Evolutionary conservation across 2,113 vertebrate species (phyloP).

Genomic region (Gymnorhina tibicen): DNA sequence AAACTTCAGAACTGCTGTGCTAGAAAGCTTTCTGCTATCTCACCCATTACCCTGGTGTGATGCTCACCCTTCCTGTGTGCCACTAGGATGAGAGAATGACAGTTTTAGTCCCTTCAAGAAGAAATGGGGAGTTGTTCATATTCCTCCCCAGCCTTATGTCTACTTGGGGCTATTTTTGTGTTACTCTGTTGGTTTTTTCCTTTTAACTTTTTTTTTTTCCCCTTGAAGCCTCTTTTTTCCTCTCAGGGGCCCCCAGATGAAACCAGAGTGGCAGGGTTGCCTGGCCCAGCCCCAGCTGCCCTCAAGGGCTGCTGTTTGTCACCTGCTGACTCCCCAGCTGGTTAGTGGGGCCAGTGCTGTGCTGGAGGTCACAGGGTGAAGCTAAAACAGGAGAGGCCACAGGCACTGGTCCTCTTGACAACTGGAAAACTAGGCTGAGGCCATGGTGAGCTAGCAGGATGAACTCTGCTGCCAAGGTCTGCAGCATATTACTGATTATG

Average conservation of each 20-base stretch:
- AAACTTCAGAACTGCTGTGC: not conserved
- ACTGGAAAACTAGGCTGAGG: not conserved
- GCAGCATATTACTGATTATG: not conserved
- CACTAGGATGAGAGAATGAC: not conserved
- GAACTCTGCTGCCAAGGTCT: not conserved
- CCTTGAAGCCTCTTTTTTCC: not conserved
- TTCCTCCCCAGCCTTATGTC: not conserved
- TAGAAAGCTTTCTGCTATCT: not conserved
- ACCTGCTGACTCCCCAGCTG: not conserved
- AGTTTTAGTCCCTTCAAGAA: not conserved
- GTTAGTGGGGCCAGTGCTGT: fast-evolving
- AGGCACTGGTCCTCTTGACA: not conserved
- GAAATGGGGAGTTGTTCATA: fast-evolving
- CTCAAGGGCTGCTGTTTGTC: not conserved
- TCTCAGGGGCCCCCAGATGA: not conserved
- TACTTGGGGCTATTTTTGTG: not conserved
- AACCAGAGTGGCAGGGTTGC: not conserved
- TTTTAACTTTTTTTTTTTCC: fast-evolving
- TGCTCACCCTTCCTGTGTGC: not conserved
- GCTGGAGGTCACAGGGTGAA: not conserved
- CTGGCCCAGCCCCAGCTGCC: not conserved
- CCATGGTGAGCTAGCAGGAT: fast-evolving
- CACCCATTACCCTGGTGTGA: not conserved
- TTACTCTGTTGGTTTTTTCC: not conserved
- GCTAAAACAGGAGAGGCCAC: not conserved